phyloP scores from a whole-genome alignment of 2,113 vertebrate species.

The Phycodurus eques region DNA sequence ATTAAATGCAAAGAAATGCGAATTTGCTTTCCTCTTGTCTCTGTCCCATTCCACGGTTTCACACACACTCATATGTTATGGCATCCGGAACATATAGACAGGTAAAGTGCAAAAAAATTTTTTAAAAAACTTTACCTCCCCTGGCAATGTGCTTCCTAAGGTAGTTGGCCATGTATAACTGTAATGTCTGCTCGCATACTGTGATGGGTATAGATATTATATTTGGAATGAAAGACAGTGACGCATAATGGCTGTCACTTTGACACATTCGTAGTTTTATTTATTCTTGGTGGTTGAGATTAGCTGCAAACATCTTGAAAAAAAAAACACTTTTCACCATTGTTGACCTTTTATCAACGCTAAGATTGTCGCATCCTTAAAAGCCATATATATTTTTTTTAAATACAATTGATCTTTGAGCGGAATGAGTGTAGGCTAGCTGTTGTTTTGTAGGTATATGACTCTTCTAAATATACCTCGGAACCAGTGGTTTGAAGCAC shows the following conservation, averaged over 20 bases:
- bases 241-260: not conserved
- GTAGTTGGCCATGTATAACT: not conserved
- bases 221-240: not conserved
- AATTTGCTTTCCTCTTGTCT: slow-evolving; percentile 1
- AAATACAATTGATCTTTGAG: slow-evolving; percentile 6
- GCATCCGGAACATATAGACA: not conserved
- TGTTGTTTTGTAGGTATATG: slow-evolving; percentile 17
- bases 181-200: not conserved
- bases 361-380: slow-evolving; percentile 9
- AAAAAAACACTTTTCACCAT: not conserved
- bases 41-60: not conserved
- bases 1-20: not conserved
- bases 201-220: not conserved
- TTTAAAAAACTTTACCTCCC: slow-evolving; percentile 21
- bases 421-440: not conserved
- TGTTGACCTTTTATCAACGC: not conserved
- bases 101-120: slow-evolving; percentile 4
- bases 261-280: not conserved
- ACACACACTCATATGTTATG: not conserved
- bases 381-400: slow-evolving; percentile 57
- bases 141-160: not conserved
- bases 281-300: not conserved
- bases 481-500: slow-evolving; percentile 49
- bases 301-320: not conserved
- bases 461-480: not conserved